Evolutionary conservation across 2,888 invertebrate species (phyloP), one percentile per base, ranked within the genome.

Genomic region (Aelia acuminata): DNA sequence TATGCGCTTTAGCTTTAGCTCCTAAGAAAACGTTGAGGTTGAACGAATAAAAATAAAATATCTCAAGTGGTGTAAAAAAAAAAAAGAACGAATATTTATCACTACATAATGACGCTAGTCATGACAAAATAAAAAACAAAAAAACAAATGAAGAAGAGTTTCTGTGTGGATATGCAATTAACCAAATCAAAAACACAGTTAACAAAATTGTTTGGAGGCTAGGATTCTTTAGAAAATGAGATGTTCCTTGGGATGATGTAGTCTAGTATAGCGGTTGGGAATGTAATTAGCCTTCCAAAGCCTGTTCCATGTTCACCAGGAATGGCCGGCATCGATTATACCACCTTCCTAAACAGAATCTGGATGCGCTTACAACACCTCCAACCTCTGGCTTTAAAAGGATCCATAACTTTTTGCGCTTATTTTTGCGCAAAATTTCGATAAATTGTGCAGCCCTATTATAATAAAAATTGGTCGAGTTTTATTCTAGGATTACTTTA

Each of bases 221-320:
- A 18, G 31, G 7, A 63, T 63, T 57, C 63, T 63, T 15, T 15
- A 15, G 63, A 63, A 63, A 31, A 63, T 63, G 63, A 63, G 63
- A 13, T 63, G 63, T 31, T 31, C 31, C 15, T 18, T 63, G 63
- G n/a, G 63, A 63, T 63, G 63, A 63, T 63, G 63, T 63, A 31
- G 63, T 63, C 63, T 63, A 63, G 63, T 31, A 26, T 31, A 63
- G 63, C 31, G 63, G 63, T 31, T 63, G 13, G 57, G 63, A 63
- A 63, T 63, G 63, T 63, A 63, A 63, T 63, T 63, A 63, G 31
- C 15, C 63, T 18, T 31, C 63, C 31, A 63, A 31, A 63, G 63
- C 63, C 63, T 63, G 63, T 63, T 63, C 63, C 18, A 63, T 63
- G 31, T 31, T 63, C 63, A n/a, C 18, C 63, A 26, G 7, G 63